Evolutionary conservation across 2,797 vertebrate genomes (phyloP).

Genomic region (Poeciliopsis infans): DNA sequence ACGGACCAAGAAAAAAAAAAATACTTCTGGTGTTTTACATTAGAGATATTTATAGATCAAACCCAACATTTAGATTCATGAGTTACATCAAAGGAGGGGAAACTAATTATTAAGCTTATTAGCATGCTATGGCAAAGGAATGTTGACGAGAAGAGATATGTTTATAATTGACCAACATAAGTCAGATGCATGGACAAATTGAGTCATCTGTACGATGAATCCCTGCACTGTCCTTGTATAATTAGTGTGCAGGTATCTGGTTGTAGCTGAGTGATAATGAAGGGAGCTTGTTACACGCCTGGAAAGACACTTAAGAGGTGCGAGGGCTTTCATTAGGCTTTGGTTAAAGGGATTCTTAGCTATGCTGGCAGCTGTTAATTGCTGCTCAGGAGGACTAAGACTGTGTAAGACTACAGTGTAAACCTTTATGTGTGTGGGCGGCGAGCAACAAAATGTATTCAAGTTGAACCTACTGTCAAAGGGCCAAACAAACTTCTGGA

Average conservation of each 20-base stretch:
- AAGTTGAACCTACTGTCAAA: conserved; percentile 37
- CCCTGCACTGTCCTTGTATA: conserved; percentile 29
- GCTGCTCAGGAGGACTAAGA: conserved; percentile 60
- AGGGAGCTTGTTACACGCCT: conserved; percentile 65
- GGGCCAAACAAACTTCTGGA: conserved; percentile 28
- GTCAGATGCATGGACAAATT: conserved; percentile 30
- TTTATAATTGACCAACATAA: conserved; percentile 30
- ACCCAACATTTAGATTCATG: conserved; percentile 31
- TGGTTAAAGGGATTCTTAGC: conserved; percentile 69
- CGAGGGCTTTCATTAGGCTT: conserved; percentile 64
- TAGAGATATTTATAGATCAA: conserved; percentile 42
- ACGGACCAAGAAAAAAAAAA: conserved; percentile 26
- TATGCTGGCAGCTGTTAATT: conserved; percentile 75
- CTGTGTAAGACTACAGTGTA: conserved; percentile 33
- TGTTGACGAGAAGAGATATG: conserved; percentile 12
- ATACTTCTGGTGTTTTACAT: conserved; percentile 16
- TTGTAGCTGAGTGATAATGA: conserved; percentile 60
- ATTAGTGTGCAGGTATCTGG: conserved; percentile 58
- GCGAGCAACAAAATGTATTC: conserved; percentile 21
- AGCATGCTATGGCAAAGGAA: conserved; percentile 10
- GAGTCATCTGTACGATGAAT: conserved; percentile 17
- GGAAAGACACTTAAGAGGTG: conserved; percentile 70
- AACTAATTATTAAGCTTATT: conserved; percentile 8
- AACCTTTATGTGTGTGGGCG: conserved; percentile 24
- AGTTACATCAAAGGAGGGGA: conserved; percentile 6